Base-by-base conservation (phyloP, 1,140 invertebrate species). In the Augochlora pura region DNA sequence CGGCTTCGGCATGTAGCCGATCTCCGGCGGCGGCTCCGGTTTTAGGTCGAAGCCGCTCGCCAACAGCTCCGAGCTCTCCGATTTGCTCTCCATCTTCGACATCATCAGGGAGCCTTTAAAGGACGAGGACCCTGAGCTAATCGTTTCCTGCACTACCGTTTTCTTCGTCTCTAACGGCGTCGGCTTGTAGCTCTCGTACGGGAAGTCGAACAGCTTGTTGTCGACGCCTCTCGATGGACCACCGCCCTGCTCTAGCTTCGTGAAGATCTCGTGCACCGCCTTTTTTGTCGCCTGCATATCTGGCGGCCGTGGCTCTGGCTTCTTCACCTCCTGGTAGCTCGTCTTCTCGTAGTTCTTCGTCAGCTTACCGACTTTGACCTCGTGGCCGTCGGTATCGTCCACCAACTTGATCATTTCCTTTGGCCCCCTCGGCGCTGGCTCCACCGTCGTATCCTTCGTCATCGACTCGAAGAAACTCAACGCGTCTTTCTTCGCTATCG, bases 1-100 rank as follows among this genome's bases (percentile, higher is more conserved):
- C 0, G 90, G 82, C 79, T 95, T 95, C 4, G 95, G 94, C 42
- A 94, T 94, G 81, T 94, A 96, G 54, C 94, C 94, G 25, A 96
- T 95, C 91, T 96, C 95, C n/a, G 96, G 95, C 14, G 96, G 95
- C 38, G 96, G 95, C 88, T 96, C 96, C 0, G 96, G 96, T 72
- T 94, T 93, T 0, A 96, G 83, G 88, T 94, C 94, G 59, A 96
- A 94, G 79, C 94, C 93, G 62, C 90, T 88, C 64, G 93, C 65
- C 86, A 91, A 86, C 14, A 90, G 88, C 83, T 93, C 92, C 0
- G 90, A 90, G 68, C 89, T 91, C 63, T 92, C 90, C 0, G 91
- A 91, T 64, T 91, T 91, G 23, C 90, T 89, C 54, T 88, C 87
- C n/a, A 91, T 77, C 72, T 89, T 90, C 0, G 91, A 93, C 71